Conservation (phyloP, 2,888 invertebrate genomes). For the Norana najaformis region DNA sequence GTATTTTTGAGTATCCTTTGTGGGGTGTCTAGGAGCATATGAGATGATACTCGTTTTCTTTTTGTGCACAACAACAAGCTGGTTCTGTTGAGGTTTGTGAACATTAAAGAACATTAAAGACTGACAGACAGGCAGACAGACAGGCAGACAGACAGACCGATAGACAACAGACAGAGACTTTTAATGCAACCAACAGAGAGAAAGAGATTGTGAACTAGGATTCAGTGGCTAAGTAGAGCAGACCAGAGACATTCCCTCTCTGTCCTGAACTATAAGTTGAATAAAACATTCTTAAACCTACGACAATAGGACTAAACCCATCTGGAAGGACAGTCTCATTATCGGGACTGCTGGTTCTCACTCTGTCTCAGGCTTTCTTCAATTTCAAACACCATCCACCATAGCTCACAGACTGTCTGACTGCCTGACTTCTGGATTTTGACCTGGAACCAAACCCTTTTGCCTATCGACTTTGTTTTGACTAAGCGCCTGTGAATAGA, state of each 20-base stretch:
- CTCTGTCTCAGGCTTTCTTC: too few relatives aligned
- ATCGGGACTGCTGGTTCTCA: too few relatives aligned
- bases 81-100: background rate
- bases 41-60: background rate
- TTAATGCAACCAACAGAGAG: background rate
- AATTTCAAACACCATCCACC: too few relatives aligned
- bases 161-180: background rate
- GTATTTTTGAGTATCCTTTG: background rate
- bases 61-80: background rate
- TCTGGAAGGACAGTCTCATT: too few relatives aligned
- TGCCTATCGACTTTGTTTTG: too few relatives aligned
- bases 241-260: background rate
- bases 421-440: too few relatives aligned
- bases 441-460: too few relatives aligned
- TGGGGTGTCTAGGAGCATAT: background rate
- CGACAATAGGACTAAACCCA: background rate
- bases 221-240: background rate
- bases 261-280: background rate
- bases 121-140: too few relatives aligned
- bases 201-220: background rate
- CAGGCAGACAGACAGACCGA: conserved; percentile 4
- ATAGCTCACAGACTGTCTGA: too few relatives aligned
- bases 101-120: background rate
- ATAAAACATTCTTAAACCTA: too few relatives aligned
- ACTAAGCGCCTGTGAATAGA: too few relatives aligned